Conservation (phyloP, 1,140 invertebrate species). For the Belonocnema kinseyi region DNA sequence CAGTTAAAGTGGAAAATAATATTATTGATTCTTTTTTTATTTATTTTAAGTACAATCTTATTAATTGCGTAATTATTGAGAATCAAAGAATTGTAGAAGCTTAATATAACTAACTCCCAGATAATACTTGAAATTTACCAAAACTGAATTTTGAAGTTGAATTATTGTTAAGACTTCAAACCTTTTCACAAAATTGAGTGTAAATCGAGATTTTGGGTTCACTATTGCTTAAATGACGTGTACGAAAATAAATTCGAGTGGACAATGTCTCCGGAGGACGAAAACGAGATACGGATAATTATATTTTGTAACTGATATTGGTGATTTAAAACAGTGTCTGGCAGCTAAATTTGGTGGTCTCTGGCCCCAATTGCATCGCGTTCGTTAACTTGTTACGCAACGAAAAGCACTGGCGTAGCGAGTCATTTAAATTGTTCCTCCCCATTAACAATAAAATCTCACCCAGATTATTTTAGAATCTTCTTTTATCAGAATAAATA, state of each 20-base stretch:
- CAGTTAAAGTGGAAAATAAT: no score
- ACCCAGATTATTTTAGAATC: not conserved
- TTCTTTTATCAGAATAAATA: not conserved
- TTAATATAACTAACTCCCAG: no score
- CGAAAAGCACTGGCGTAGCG: constrained; percentile 52
- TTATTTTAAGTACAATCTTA: no score
- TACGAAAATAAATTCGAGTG: constrained; percentile 7
- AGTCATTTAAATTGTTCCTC: constrained; percentile 40
- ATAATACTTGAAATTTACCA: no score
- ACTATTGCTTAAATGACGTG: constrained; percentile 9
- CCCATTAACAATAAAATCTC: constrained; percentile 39
- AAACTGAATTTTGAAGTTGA: no score
- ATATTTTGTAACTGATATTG: constrained; percentile 73
- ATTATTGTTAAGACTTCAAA: not conserved
- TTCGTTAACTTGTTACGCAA: constrained; percentile 66
- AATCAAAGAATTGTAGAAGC: no score
- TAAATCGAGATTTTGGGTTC: not conserved
- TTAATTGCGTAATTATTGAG: no score
- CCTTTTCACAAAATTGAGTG: not conserved
- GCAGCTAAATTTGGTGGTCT: constrained; percentile 71
- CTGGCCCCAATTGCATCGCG: constrained; percentile 59
- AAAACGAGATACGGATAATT: constrained; percentile 40
- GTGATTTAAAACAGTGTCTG: constrained; percentile 67
- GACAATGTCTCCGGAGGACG: constrained; percentile 30
- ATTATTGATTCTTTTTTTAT: no score